phyloP scores from a whole-genome alignment of 2,797 vertebrate genomes.

The Sus cebifrons region DNA sequence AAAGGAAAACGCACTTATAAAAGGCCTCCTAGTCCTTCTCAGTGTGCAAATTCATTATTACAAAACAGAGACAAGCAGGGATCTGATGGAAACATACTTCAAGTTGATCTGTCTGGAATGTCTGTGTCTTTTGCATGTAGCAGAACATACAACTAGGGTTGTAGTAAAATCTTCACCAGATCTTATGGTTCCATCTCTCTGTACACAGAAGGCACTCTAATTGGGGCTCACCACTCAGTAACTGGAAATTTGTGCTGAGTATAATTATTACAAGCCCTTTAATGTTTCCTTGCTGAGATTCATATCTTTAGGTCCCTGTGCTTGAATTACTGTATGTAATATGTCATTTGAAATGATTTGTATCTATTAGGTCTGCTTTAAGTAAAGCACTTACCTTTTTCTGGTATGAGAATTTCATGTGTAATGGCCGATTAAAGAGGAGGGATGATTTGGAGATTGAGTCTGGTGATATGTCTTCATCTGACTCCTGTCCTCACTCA shows the following conservation, averaged over 20 bases:
- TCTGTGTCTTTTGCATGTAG: background rate
- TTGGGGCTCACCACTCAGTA: background rate
- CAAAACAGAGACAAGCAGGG: background rate
- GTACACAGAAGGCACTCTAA: background rate
- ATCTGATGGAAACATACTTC: background rate
- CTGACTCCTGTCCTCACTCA: background rate
- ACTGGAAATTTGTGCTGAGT: slow-evolving; percentile 10
- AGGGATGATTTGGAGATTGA: background rate
- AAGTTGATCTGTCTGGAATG: background rate
- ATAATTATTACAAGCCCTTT: slow-evolving; percentile 75
- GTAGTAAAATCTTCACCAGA: background rate
- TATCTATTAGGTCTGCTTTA: slow-evolving; percentile 51
- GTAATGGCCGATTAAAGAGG: slow-evolving; percentile 8
- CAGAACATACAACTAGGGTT: background rate
- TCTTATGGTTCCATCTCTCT: background rate
- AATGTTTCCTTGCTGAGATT: slow-evolving; percentile 55
- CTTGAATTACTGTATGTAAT: slow-evolving; percentile 77
- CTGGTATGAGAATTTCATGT: slow-evolving; percentile 47
- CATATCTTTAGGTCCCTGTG: slow-evolving; percentile 63
- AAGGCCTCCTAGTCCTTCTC: background rate
- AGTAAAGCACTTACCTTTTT: slow-evolving; percentile 5
- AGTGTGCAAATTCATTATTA: background rate
- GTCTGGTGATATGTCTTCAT: background rate
- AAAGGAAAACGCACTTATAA: background rate
- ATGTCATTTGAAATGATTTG: slow-evolving; percentile 65